Percentiles rank a stretch among this genome's conserved stretches.
Evolutionary conservation across 1,140 invertebrate species (phyloP).

Genomic region (Drosophila nigromelanica): DNA sequence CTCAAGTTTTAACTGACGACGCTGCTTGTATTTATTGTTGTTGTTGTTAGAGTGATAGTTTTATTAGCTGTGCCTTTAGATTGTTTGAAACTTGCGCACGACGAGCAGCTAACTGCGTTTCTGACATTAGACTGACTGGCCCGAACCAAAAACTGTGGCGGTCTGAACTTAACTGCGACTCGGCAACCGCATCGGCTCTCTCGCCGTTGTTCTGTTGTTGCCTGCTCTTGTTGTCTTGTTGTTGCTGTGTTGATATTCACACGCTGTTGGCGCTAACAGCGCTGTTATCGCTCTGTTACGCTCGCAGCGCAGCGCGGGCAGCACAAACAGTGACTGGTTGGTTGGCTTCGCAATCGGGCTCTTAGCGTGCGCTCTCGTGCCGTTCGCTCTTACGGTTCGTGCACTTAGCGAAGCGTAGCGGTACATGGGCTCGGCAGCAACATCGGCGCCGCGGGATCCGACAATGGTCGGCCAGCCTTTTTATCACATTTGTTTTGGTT

Average conservation of each 20-base stretch:
- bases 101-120: slow-evolving; percentile 80
- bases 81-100: slow-evolving; percentile 69
- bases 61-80: slow-evolving; percentile 45
- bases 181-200: slow-evolving; percentile 25
- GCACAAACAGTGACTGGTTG: slow-evolving; percentile 63
- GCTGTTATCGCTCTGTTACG: slow-evolving; percentile 40
- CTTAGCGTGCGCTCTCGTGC: slow-evolving; percentile 25
- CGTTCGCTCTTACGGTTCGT: slow-evolving; percentile 33
- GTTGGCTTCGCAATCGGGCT: slow-evolving; percentile 40
- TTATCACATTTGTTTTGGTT: slow-evolving; percentile 80
- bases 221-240: not conserved
- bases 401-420: slow-evolving; percentile 55
- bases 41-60: slow-evolving; percentile 49
- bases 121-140: slow-evolving; percentile 76
- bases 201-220: slow-evolving; percentile 1
- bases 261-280: slow-evolving; percentile 41
- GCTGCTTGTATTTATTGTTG: slow-evolving; percentile 40
- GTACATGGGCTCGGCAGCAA: slow-evolving; percentile 45
- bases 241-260: slow-evolving; percentile 26
- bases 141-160: slow-evolving; percentile 59
- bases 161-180: slow-evolving; percentile 51
- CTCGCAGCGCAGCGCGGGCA: slow-evolving; percentile 35
- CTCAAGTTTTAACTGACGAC: slow-evolving; percentile 45
- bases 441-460: slow-evolving; percentile 36
- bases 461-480: slow-evolving; percentile 40